Base-by-base conservation (phyloP, 2,797 vertebrate genomes). In the Lerista edwardsae region DNA sequence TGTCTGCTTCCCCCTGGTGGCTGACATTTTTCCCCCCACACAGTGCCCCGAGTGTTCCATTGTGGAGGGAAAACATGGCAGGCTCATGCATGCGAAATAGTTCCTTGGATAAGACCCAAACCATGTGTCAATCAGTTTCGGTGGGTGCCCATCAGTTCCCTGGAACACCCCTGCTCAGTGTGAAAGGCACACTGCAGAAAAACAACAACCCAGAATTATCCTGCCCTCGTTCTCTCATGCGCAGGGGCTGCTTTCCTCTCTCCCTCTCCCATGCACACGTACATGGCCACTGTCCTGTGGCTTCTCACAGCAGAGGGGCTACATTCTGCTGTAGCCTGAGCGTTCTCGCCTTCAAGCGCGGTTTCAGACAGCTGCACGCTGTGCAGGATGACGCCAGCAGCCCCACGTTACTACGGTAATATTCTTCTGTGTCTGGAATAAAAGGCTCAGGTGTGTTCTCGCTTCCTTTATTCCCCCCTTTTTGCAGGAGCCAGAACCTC, bases 361-460 rank as follows among this genome's bases (percentile, higher is more conserved):
- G 12, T 14, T 55, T 34, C 17, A 64, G 23, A 7, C 47, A 17
- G 12, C 15, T 4, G 39, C 44, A 15, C 29, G 17, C 44, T 39
- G 27, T 27, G 44, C 10, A 47, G 31, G n/a, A 84, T 4, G 17
- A 25, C 12, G 39, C 41, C 25, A 59, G 83, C 17, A n/a, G 57
- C 67, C 36, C n/a, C 55, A 64, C 3, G 25, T n/a, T 62, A 31
- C 36, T 51, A n/a, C n/a, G n/a, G n/a, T 72, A 39, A 61, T 11
- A 29, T 27, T 59, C 65, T 29, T 64, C 68, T 79, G 25, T 64
- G 68, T 34, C 44, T 84, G 73, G 83, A 79, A 73, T 68, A 79
- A 84, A 78, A 62, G 67, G 62, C 39, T 79, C 75, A 51, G 57
- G 57, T 51, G 31, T 39, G 44, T 68, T 61, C 23, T 31, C 27